Base-by-base conservation (phyloP, 1,140 invertebrate species). In the Brachionus rubens region DNA sequence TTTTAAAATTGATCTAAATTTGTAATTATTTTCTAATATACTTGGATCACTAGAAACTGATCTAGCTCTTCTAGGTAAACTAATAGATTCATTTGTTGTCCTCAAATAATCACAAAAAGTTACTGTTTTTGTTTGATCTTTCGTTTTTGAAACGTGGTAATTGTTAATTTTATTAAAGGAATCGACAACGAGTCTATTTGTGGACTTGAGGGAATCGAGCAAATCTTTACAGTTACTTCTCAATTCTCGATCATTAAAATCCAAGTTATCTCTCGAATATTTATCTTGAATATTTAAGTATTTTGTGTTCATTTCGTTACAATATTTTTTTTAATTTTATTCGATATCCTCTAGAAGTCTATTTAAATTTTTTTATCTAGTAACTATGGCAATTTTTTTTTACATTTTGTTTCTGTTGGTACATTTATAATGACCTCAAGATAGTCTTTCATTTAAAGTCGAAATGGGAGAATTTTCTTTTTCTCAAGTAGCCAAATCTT, bases 31-130 rank as follows among this genome's bases (percentile, higher is more conserved):
- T 19, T 19, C 9, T 24, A 36, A 3, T 43, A 9, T 16, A 33
- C 54, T 59, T 16, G 54, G 54, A 33, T 59, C 54, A 36, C 21
- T 59, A 3, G 59, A 65, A 2, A n/a, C n/a, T 43, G 59, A 65
- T 43, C 59, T 19, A 9, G 40, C 30, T 41, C 56, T 33, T 36
- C 12, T 62, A 21, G 14, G 33, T 30, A 7, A 21, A 21, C 7
- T 3, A 62, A 5, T 5, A 19, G 26, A 24, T 21, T 43, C 33
- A 24, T n/a, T 24, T 24, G 59, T 30, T 26, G 59, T 26, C 43
- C 59, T 65, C 24, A 65, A 65, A 43, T 65, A 65, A n/a, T 65
- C 40, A 43, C 36, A 14, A 26, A 65, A 65, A 30, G 59, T 43
- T 3, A 65, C 59, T 6, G 40, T 65, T 65, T 65, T 65, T 43